Percentiles rank a stretch among this genome's conserved stretches.
Evolutionary conservation across 1,140 invertebrate species (phyloP).

Genomic region (Nixonia krombeini): DNA sequence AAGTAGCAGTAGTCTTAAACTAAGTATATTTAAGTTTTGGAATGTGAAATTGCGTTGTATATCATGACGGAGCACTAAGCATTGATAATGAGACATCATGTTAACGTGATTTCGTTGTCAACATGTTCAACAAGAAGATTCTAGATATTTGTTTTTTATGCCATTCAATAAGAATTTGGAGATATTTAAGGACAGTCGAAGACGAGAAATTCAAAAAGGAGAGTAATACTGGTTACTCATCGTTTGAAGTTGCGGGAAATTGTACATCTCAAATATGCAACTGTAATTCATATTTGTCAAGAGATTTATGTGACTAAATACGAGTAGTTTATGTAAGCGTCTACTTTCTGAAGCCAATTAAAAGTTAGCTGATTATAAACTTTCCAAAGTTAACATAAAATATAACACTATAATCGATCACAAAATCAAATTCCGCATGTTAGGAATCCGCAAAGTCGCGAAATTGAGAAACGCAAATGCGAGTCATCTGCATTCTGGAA

Average conservation of each 20-base stretch:
- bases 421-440: conserved; percentile 17
- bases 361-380: conserved; percentile 39
- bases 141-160: no score
- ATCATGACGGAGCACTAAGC: no score
- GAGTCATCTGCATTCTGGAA: no score
- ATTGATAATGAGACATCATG: no score
- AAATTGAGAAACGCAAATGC: no score
- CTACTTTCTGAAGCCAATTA: conserved; percentile 40
- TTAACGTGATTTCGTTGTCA: no score
- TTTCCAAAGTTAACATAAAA: conserved; percentile 38
- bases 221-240: no score
- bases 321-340: conserved; percentile 37
- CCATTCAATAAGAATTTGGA: not conserved
- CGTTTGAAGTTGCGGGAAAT: not conserved
- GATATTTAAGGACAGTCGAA: not conserved
- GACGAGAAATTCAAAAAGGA: not conserved
- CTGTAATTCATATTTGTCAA: conserved; percentile 37
- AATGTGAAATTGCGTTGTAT: no score
- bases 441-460: conserved; percentile 4
- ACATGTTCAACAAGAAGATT: no score
- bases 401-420: conserved; percentile 41
- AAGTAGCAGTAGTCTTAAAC: no score
- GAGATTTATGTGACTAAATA: conserved; percentile 37
- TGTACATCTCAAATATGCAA: conserved; percentile 6
- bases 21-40: no score